A percentile compares a stretch with the other conserved stretches of the same genome.
phyloP scores from a whole-genome alignment of 2,113 vertebrate genomes.

The Martes martes region DNA sequence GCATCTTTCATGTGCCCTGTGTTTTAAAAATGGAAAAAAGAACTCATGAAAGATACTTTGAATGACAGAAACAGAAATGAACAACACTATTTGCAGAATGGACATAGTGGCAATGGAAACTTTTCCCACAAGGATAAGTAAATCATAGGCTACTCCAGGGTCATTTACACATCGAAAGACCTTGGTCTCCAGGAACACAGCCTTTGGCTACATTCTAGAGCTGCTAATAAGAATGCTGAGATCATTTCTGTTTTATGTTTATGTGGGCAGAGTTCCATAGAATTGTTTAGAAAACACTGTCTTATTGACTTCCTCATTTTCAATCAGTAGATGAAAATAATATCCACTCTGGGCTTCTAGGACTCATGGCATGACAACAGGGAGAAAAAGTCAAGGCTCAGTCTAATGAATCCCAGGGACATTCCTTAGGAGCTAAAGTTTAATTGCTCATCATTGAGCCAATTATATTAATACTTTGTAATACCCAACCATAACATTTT shows the following conservation, averaged over 20 bases:
- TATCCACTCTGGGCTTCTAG: not conserved
- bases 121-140: not conserved
- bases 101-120: not conserved
- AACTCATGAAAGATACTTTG: constrained; percentile 42
- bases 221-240: not conserved
- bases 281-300: constrained; percentile 12
- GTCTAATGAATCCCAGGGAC: not conserved
- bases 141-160: not conserved
- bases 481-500: not conserved
- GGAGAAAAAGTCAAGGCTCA: not conserved
- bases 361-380: not conserved
- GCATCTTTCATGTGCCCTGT: constrained; percentile 42
- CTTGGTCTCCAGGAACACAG: not conserved
- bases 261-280: not conserved
- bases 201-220: not conserved
- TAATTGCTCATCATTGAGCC: not conserved
- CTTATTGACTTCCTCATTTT: not conserved
- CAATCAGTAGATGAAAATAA: constrained; percentile 28
- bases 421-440: not conserved
- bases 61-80: constrained; percentile 34
- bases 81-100: not conserved
- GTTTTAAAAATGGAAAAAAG: constrained; percentile 68
- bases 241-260: not conserved
- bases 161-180: not conserved
- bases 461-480: not conserved